Evolutionary conservation across 2,113 vertebrate species (phyloP).

Genomic region (Lophotis ruficrista): DNA sequence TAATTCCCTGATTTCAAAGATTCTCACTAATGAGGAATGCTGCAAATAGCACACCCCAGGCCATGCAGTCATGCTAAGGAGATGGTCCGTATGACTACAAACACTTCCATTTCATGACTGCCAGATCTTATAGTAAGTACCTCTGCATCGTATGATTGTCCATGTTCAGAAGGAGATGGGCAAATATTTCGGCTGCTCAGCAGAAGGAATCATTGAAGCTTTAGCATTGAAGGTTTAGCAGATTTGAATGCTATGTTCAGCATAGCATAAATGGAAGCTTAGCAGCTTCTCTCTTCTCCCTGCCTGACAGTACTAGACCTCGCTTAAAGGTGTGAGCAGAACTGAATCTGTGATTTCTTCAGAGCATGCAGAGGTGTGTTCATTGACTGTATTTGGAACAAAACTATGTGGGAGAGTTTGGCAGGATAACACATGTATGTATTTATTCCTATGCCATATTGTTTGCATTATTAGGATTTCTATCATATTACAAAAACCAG

Average conservation of each 20-base stretch:
- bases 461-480: not conserved
- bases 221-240: not conserved
- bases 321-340: not conserved
- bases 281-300: not conserved
- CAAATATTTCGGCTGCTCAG: not conserved
- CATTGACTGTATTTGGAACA: not conserved
- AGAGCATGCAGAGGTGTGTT: rapidly evolving
- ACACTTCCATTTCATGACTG: not conserved
- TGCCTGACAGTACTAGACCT: not conserved
- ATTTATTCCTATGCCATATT: not conserved
- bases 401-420: not conserved
- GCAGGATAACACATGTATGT: not conserved
- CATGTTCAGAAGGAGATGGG: not conserved
- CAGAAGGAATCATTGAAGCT: not conserved
- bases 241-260: not conserved
- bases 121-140: not conserved
- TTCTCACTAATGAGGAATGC: not conserved
- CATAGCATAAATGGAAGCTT: not conserved
- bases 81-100: not conserved
- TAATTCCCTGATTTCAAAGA: not conserved
- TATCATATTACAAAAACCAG: not conserved
- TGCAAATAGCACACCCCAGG: not conserved
- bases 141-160: not conserved
- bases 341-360: not conserved
- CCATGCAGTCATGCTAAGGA: rapidly evolving